A percentile compares a stretch with the other conserved stretches of the same genome.
Evolutionary conservation across 2,113 vertebrate species (phyloP).

Genomic region (Zootoca vivipara): DNA sequence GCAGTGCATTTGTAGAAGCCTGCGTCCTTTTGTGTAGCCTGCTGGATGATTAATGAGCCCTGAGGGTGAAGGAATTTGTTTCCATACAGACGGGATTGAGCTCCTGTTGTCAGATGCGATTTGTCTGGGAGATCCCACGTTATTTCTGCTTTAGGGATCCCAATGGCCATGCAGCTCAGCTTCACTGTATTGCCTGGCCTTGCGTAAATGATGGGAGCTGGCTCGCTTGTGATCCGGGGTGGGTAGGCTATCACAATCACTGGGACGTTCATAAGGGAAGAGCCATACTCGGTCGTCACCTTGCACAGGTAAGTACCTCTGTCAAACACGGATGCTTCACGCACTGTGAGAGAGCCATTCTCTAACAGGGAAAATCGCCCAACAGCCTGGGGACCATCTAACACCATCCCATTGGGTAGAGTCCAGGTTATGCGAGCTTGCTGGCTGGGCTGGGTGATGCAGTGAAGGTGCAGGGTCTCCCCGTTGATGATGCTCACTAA

Average conservation of each 20-base stretch:
- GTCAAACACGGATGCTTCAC: slow-evolving; percentile 84
- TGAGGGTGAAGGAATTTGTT: slow-evolving; percentile 90
- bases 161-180: slow-evolving; percentile 84
- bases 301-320: slow-evolving; percentile 86
- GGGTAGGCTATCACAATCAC: slow-evolving; percentile 87
- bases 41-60: slow-evolving; percentile 88
- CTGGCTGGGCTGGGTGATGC: slow-evolving; percentile 66
- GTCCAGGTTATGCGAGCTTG: slow-evolving; percentile 80
- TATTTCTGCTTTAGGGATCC: slow-evolving; percentile 84
- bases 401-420: slow-evolving; percentile 79
- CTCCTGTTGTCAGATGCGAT: slow-evolving; percentile 75
- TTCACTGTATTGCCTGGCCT: slow-evolving; percentile 84
- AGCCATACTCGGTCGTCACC: slow-evolving; percentile 77
- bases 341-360: slow-evolving; percentile 87
- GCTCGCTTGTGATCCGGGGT: slow-evolving; percentile 85
- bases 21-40: slow-evolving; percentile 77
- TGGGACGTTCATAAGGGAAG: slow-evolving; percentile 73
- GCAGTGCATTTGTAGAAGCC: slow-evolving; percentile 92
- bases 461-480: slow-evolving; percentile 85
- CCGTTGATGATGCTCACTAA: slow-evolving; percentile 84
- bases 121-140: slow-evolving; percentile 90
- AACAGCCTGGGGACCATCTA: slow-evolving; percentile 79
- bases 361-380: slow-evolving; percentile 81
- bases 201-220: slow-evolving; percentile 80
- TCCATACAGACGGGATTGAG: slow-evolving; percentile 84